These are phyloP conservation scores for Nomada fabriciana DNA, from an alignment of 2,888 invertebrate genomes.

Conservation along the genomic window DNA sequence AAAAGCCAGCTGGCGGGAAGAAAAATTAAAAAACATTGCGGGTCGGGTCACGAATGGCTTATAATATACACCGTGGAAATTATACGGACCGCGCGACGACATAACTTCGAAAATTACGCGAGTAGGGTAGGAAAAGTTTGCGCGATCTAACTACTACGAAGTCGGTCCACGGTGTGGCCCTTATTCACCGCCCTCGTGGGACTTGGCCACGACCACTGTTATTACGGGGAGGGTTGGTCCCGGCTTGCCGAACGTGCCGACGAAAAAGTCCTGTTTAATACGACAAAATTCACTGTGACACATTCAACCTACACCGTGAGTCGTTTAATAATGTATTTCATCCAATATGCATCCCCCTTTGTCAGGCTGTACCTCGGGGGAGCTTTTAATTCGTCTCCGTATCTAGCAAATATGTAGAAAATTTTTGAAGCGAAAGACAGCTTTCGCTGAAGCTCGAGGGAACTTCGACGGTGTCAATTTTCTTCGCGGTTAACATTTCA, in stretches of 20 bases:
- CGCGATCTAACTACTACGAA: conserved; percentile 75
- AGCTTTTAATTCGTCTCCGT: conserved; percentile 6
- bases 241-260: conserved; percentile 69
- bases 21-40: conserved; percentile 70
- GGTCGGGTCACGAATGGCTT: conserved; percentile 72
- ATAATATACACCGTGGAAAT: conserved; percentile 73
- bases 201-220: conserved; percentile 69
- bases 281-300: conserved; percentile 69
- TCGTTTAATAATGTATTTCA: conserved; percentile 62
- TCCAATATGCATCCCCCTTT: conserved; percentile 52
- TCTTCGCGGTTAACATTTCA: not conserved
- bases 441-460: not conserved
- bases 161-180: conserved; percentile 77
- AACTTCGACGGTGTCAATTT: not conserved
- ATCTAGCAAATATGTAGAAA: not conserved
- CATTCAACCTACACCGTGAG: conserved; percentile 51
- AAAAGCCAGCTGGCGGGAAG: conserved; percentile 27
- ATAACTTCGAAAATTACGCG: conserved; percentile 74
- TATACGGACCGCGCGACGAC: conserved; percentile 69
- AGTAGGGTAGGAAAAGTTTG: conserved; percentile 72
- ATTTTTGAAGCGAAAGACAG: not conserved
- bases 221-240: conserved; percentile 67
- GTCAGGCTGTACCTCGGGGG: conserved; percentile 29
- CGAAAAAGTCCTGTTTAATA: conserved; percentile 72
- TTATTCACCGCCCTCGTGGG: conserved; percentile 76